Evolutionary conservation across 2,113 vertebrate genomes (phyloP).

Genomic region (Sander lucioperca): DNA sequence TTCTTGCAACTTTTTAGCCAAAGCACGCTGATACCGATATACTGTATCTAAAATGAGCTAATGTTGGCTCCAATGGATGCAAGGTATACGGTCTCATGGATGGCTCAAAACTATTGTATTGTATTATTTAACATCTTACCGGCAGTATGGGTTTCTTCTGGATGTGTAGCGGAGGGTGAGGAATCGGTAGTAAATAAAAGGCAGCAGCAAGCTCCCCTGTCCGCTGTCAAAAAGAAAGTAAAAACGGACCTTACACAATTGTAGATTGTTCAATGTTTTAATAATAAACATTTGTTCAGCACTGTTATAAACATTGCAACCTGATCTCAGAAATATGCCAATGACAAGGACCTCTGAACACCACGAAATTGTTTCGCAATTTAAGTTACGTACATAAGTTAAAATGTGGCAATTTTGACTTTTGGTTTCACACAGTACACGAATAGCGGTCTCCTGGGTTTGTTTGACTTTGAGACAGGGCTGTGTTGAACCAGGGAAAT

Average conservation of each 20-base stretch:
- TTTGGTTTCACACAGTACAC: no score
- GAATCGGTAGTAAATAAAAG: slow-evolving; percentile 98
- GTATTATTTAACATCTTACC: slow-evolving; percentile 83
- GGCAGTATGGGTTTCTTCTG: slow-evolving; percentile 97
- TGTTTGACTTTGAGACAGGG: no score
- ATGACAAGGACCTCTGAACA: no score
- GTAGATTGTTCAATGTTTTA: neutral
- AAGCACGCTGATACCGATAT: neutral
- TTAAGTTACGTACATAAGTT: no score
- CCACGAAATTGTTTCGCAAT: no score
- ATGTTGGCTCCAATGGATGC: neutral
- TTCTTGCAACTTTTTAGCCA: neutral
- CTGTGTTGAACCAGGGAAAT: no score
- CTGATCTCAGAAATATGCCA: no score
- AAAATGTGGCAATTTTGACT: no score
- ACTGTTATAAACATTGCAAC: neutral
- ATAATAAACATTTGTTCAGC: neutral
- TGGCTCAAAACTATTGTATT: accelerated
- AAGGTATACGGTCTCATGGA: neutral
- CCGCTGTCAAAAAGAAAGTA: slow-evolving; percentile 84
- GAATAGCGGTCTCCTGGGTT: no score
- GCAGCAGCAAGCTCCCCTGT: slow-evolving; percentile 96
- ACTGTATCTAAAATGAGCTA: neutral
- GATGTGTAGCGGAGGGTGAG: slow-evolving; percentile 96
- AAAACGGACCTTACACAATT: neutral